Percentiles rank a stretch among this genome's conserved stretches.
These are phyloP conservation scores for Protosalanx chinensis DNA, from an alignment of 2,797 vertebrate species.

Conservation along the genomic window DNA sequence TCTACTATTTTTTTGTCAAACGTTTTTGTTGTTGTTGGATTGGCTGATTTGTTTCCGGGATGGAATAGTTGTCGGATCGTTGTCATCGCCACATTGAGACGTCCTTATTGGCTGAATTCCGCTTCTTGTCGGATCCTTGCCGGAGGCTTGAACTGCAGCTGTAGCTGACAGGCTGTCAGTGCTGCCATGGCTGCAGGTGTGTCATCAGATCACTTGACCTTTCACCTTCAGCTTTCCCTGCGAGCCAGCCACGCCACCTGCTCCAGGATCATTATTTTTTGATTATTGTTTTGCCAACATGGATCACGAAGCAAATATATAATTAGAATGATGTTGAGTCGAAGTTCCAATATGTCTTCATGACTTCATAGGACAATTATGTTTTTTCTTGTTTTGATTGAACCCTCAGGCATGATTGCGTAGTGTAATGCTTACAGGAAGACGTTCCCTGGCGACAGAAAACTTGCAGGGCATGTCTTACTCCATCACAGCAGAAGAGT, in stretches of 20 bases:
- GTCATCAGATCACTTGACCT: slow-evolving; percentile 51
- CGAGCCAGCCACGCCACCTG: slow-evolving; percentile 52
- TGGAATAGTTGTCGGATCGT: too few species aligned
- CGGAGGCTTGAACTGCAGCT: slow-evolving; percentile 39
- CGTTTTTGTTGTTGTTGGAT: too few species aligned
- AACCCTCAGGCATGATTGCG: neutral
- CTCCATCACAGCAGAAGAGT: neutral
- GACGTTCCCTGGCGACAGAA: neutral
- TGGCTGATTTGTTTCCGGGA: too few species aligned
- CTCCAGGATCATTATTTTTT: slow-evolving; percentile 24
- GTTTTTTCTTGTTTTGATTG: neutral
- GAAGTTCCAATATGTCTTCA: neutral
- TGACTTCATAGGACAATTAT: too few species aligned
- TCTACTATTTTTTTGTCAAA: too few species aligned
- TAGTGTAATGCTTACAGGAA: neutral
- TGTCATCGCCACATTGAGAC: too few species aligned
- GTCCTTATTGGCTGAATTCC: too few species aligned
- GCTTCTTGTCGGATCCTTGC: too few species aligned
- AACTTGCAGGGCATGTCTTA: neutral
- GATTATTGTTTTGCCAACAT: neutral
- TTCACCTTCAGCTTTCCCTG: slow-evolving; percentile 37
- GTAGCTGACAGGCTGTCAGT: slow-evolving; percentile 44
- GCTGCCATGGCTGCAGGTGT: slow-evolving; percentile 54
- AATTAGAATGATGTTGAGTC: neutral
- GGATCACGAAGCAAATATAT: neutral